Evolutionary conservation across 2,113 vertebrate species (phyloP).

Genomic region (Mustelus asterias): DNA sequence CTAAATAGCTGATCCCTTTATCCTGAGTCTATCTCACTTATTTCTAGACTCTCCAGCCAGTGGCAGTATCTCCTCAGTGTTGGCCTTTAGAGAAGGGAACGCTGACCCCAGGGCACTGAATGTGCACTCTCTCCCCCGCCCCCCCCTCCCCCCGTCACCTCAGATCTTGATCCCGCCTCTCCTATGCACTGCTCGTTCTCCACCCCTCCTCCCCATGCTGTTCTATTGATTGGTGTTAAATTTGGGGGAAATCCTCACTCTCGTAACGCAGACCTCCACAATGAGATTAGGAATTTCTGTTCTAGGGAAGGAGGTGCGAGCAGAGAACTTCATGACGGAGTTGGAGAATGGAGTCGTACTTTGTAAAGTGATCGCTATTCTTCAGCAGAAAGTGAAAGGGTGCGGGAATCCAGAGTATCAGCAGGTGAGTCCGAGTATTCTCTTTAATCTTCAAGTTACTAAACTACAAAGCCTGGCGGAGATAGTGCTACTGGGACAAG

Average conservation of each 20-base stretch:
- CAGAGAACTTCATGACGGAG: slow-evolving; percentile 70
- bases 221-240: neutral
- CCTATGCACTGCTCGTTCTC: neutral
- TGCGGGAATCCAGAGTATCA: slow-evolving; percentile 58
- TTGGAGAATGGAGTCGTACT: slow-evolving; percentile 69
- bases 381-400: slow-evolving; percentile 72
- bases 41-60: neutral
- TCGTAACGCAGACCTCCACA: neutral
- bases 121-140: no score
- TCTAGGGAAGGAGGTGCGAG: slow-evolving; percentile 63
- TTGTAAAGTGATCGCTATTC: slow-evolving; percentile 71
- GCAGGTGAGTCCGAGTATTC: slow-evolving; percentile 57
- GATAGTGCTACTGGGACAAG: neutral
- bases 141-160: neutral
- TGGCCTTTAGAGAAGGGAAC: no score
- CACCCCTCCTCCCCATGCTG: no score
- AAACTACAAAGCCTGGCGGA: neutral
- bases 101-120: neutral
- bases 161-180: neutral
- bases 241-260: neutral
- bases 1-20: neutral
- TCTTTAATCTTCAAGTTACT: neutral
- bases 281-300: neutral
- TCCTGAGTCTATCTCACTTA: neutral
- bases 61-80: neutral